Evolutionary conservation across 2,113 vertebrate species (phyloP).

Genomic region (Nansenia antarctica): DNA sequence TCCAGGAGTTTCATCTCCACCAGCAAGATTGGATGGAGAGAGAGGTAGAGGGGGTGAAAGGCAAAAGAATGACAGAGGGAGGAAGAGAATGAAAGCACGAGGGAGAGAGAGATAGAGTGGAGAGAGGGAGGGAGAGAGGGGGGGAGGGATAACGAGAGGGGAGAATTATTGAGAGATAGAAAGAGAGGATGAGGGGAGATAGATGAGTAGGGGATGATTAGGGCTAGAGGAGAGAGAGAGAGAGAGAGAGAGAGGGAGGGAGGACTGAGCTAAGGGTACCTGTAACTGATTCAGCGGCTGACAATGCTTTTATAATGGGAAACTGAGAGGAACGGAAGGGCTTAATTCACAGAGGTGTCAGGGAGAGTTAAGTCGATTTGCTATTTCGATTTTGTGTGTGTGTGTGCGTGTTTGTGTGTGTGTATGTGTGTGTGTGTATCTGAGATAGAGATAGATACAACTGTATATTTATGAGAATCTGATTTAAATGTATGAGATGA

Average conservation of each 20-base stretch:
- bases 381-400: slow-evolving; percentile 75
- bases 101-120: neutral
- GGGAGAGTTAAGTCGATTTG: slow-evolving; percentile 76
- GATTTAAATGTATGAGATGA: neutral
- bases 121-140: slow-evolving; percentile 23
- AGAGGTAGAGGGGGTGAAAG: neutral
- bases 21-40: slow-evolving; percentile 8
- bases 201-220: neutral
- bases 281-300: slow-evolving; percentile 64
- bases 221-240: neutral
- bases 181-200: slow-evolving; percentile 8
- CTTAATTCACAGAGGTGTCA: slow-evolving; percentile 74
- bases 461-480: neutral
- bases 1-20: slow-evolving; percentile 28
- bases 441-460: neutral
- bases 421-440: slow-evolving; percentile 12
- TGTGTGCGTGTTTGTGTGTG: slow-evolving; percentile 39
- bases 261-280: slow-evolving; percentile 53
- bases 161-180: slow-evolving; percentile 20
- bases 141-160: neutral
- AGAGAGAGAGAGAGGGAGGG: neutral
- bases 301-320: slow-evolving; percentile 71
- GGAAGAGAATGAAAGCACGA: neutral
- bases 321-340: slow-evolving; percentile 67
- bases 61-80: neutral